These are phyloP conservation scores for Athene cunicularia DNA, from an alignment of 2,113 vertebrate species.

Conservation along the genomic window DNA sequence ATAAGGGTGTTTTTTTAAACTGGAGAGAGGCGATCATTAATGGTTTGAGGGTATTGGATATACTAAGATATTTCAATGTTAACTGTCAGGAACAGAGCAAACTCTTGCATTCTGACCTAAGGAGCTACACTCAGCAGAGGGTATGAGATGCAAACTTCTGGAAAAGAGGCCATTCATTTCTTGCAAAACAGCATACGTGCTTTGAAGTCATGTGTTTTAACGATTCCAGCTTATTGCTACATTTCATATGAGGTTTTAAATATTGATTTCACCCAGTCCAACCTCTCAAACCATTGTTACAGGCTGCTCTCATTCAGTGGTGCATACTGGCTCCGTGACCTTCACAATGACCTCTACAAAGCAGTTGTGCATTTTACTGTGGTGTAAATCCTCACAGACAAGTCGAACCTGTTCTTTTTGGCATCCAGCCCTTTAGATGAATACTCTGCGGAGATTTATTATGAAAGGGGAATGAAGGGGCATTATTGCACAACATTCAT, in stretches of 20 bases:
- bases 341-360: conserved; percentile 81
- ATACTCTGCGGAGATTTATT: conserved; percentile 84
- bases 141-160: background rate
- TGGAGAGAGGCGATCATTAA: background rate
- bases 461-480: conserved; percentile 78
- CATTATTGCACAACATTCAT: conserved; percentile 79
- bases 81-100: background rate
- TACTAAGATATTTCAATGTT: background rate
- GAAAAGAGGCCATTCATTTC: background rate
- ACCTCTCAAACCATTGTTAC: conserved; percentile 39
- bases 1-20: background rate
- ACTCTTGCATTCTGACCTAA: background rate
- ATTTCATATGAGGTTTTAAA: conserved; percentile 38
- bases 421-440: conserved; percentile 78
- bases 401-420: conserved; percentile 88
- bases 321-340: conserved; percentile 67
- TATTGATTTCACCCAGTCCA: conserved; percentile 24
- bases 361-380: conserved; percentile 81
- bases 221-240: background rate
- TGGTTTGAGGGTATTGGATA: background rate
- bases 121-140: background rate
- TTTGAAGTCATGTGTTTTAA: conserved; percentile 19
- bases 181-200: background rate
- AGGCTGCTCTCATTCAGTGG: conserved; percentile 62
- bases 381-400: conserved; percentile 86